Conservation (phyloP, 2,797 vertebrate genomes). For the Parauchenoglanis ngamensis region DNA sequence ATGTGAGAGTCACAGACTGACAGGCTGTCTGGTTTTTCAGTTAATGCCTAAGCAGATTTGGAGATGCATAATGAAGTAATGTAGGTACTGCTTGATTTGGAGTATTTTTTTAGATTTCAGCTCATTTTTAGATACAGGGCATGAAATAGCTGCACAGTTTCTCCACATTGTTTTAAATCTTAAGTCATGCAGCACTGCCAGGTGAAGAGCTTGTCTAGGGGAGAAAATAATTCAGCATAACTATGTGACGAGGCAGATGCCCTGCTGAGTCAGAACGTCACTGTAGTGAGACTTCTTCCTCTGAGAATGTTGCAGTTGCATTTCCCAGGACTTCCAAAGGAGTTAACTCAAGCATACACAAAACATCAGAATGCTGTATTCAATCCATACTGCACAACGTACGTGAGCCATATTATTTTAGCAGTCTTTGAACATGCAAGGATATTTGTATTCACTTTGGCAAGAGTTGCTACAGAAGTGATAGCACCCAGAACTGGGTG, state of each 20-base stretch:
- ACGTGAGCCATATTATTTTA: neutral
- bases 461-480: neutral
- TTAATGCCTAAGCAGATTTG: neutral
- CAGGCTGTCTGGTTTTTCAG: conserved; percentile 35
- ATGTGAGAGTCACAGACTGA: conserved; percentile 42
- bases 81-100: neutral
- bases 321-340: neutral
- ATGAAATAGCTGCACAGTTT: neutral
- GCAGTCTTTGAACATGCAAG: neutral
- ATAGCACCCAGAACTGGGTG: no score
- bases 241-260: neutral
- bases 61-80: neutral
- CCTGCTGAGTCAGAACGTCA: conserved; percentile 33
- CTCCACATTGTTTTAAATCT: conserved; percentile 2
- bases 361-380: neutral
- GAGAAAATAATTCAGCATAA: conserved; percentile 1
- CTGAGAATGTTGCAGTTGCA: neutral
- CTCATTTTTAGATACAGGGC: neutral
- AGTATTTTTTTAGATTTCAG: neutral
- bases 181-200: neutral
- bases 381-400: neutral
- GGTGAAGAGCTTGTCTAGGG: neutral
- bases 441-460: neutral
- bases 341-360: conserved; percentile 18
- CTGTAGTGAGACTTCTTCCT: neutral